Evolutionary conservation across 2,797 vertebrate species (phyloP).

Genomic region (Echiichthys vipera): DNA sequence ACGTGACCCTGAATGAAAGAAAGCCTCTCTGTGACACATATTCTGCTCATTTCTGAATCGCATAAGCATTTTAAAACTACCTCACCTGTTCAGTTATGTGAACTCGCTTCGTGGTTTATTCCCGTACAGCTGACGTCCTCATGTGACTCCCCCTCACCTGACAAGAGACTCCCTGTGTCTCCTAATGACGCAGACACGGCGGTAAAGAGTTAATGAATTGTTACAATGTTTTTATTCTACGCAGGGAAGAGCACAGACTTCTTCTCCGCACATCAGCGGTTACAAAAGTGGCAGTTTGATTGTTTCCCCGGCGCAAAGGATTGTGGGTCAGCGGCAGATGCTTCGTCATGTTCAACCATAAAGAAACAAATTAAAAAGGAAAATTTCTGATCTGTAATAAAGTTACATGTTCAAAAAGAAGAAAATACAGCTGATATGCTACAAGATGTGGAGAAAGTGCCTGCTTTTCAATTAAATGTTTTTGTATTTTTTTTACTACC

Average conservation of each 20-base stretch:
- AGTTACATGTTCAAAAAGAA: no score
- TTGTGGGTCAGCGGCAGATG: constrained; percentile 55
- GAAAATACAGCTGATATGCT: no score
- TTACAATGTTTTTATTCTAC: background rate
- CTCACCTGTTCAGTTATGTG: fast-evolving
- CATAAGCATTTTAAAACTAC: background rate
- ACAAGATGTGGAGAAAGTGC: no score
- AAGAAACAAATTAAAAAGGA: background rate
- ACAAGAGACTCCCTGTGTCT: constrained; percentile 7
- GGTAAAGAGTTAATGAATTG: fast-evolving
- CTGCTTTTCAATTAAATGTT: no score
- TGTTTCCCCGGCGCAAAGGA: constrained; percentile 42
- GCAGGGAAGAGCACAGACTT: background rate
- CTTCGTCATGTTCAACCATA: constrained; percentile 12
- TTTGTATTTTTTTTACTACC: no score
- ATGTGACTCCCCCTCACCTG: constrained; percentile 29
- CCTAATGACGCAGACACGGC: background rate
- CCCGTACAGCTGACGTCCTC: constrained; percentile 14
- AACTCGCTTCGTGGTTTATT: constrained; percentile 17
- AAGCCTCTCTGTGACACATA: no score
- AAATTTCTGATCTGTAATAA: no score
- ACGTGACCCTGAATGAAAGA: background rate
- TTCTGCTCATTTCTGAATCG: background rate
- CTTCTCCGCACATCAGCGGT: background rate
- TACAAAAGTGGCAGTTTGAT: background rate